A percentile compares a stretch with the other conserved stretches of the same genome.
phyloP scores from a whole-genome alignment of 2,888 invertebrate genomes.

The Odontomyia ornata region DNA sequence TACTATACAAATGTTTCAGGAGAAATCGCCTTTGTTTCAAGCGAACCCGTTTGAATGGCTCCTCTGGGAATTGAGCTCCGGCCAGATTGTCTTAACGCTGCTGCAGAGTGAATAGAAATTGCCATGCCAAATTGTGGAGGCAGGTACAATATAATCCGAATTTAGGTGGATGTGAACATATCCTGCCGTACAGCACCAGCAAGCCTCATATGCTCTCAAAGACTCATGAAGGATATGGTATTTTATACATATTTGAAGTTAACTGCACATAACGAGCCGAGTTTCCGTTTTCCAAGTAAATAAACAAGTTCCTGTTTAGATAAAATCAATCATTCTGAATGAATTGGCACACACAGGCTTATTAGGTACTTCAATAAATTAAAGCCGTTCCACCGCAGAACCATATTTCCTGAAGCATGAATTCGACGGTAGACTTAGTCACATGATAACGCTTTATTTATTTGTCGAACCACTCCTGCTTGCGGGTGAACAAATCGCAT shows the following conservation, averaged over 20 bases:
- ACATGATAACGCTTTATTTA: too few relatives aligned
- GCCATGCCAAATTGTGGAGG: background rate
- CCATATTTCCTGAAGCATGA: too few relatives aligned
- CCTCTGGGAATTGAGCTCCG: background rate
- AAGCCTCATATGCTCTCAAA: too few relatives aligned
- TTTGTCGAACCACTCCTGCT: too few relatives aligned
- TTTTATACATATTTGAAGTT: background rate
- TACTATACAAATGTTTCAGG: background rate
- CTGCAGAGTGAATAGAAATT: background rate
- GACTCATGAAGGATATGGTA: too few relatives aligned
- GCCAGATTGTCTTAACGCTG: background rate
- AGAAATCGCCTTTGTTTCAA: background rate
- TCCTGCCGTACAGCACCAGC: too few relatives aligned
- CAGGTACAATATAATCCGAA: background rate
- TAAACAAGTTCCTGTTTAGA: background rate
- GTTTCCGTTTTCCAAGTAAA: background rate
- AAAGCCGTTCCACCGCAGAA: background rate
- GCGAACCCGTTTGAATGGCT: background rate
- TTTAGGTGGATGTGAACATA: too few relatives aligned
- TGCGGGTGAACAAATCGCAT: too few relatives aligned
- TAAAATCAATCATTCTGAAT: constrained; percentile 20
- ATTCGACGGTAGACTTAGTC: too few relatives aligned
- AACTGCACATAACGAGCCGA: background rate
- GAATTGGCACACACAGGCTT: background rate
- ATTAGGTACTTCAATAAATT: background rate